Evolutionary conservation across 2,888 invertebrate genomes (phyloP).

Genomic region (Odontocolon sp.): DNA sequence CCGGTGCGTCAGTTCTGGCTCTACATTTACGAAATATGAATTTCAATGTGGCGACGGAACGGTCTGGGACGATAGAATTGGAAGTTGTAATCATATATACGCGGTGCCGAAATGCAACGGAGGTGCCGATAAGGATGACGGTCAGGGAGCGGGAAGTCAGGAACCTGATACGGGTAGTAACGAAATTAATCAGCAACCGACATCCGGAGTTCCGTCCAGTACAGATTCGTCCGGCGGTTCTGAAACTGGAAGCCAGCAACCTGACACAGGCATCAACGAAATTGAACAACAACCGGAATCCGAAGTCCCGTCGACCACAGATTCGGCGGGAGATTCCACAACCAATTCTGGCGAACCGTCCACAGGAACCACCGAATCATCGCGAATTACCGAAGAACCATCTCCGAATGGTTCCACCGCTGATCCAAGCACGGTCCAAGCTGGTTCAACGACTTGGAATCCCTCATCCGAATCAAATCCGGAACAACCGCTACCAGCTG

Average conservation of each 20-base stretch:
- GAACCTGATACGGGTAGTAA: slow-evolving; percentile 2
- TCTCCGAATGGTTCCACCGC: too few relatives aligned
- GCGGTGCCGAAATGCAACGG: slow-evolving; percentile 78
- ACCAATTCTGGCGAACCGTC: background rate
- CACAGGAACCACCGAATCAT: background rate
- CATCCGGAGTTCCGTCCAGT: too few relatives aligned
- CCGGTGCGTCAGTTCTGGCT: slow-evolving; percentile 85
- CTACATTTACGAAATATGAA: slow-evolving; percentile 81
- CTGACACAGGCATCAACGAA: background rate
- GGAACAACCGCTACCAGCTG: background rate
- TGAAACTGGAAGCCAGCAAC: background rate
- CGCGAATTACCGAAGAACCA: too few relatives aligned
- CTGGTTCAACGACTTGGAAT: background rate
- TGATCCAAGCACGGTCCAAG: too few relatives aligned
- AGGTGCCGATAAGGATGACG: background rate
- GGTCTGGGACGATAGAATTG: slow-evolving; percentile 85
- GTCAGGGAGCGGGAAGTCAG: slow-evolving; percentile 15
- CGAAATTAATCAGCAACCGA: background rate
- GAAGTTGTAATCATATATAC: slow-evolving; percentile 84
- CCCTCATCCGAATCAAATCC: background rate
- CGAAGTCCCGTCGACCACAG: background rate
- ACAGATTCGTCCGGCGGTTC: slow-evolving; percentile 1
- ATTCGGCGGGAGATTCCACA: slow-evolving; percentile 4
- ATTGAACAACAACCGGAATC: background rate
- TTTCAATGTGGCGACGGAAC: slow-evolving; percentile 86